Base-by-base conservation (phyloP, 2,888 invertebrate genomes). In the Oeneis ivallda region DNA sequence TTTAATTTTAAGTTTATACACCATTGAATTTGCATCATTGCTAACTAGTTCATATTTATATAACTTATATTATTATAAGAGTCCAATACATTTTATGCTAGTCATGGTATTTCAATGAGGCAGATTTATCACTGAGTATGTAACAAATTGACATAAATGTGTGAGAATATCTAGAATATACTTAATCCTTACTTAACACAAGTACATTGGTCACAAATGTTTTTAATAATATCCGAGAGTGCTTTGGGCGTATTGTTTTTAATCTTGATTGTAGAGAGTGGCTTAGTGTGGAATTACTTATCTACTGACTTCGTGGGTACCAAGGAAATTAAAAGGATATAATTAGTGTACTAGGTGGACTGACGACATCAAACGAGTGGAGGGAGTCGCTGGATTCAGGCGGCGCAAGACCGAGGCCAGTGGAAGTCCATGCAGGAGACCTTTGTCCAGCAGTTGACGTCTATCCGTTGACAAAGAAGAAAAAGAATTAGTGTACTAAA, bases 241-340 rank as follows among this genome's bases (percentile, higher is more conserved):
- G 82, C 74, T 76, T 81, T 81, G 86, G 86, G 87, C 76, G 78
- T 80, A 83, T 84, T 83, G 84, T 85, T 86, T 87, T 74, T 72
- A 86, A 60, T 60, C 84, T 86, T 83, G 82, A 85, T 83, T 85
- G 82, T 86, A 87, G 85, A 82, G 83, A 83, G 75, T 85, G 82
- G 85, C 79, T 81, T 86, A 84, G 83, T 75, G 74, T 74, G 80
- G 78, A 81, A 79, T 83, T 81, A 81, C 80, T 79, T 81, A 82
- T 81, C 82, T 76, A 79, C 79, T 74, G 70, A 72, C 76, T 74
- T 76, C 15, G 76, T 75, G 75, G 78, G 79, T 80, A 68, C 70
- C 69, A 63, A 50, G 47, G 15, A 47, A 17, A 43, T n/a, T 43
- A 43, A 47, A 47, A 9, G 26, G 26, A 26, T 4, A 26, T 4